A percentile compares a stretch with the other conserved stretches of the same genome.
These are phyloP conservation scores for Microvelia longipes DNA, from an alignment of 1,140 invertebrate genomes.

Conservation along the genomic window DNA sequence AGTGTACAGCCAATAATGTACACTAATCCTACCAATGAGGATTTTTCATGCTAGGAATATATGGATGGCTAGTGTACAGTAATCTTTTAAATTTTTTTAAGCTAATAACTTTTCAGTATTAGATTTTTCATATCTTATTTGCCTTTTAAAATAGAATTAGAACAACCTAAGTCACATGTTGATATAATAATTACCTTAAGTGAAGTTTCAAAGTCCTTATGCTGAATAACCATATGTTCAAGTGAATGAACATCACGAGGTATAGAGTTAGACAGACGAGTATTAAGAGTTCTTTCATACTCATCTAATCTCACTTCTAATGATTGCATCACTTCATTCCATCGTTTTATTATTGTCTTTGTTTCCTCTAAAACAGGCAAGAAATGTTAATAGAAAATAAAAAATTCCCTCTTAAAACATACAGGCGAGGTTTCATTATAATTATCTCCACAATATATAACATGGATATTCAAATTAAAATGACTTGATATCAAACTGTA, in stretches of 20 bases:
- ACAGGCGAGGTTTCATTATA: too few relatives aligned
- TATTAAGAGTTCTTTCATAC: constrained; percentile 65
- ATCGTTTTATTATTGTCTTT: constrained; percentile 63
- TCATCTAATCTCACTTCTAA: constrained; percentile 68
- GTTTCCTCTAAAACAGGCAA: constrained; percentile 54
- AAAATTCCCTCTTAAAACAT: not conserved
- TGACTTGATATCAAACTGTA: too few relatives aligned
- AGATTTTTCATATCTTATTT: too few relatives aligned
- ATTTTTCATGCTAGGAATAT: too few relatives aligned
- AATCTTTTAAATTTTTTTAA: too few relatives aligned
- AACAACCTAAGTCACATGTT: constrained; percentile 5
- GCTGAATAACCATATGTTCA: constrained; percentile 71
- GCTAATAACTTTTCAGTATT: too few relatives aligned
- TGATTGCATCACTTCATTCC: constrained; percentile 60
- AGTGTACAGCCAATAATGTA: not conserved
- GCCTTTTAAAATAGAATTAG: too few relatives aligned
- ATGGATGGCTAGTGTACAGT: too few relatives aligned
- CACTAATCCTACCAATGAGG: too few relatives aligned
- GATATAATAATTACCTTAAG: constrained; percentile 30
- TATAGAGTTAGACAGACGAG: constrained; percentile 59
- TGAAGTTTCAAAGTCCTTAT: constrained; percentile 70
- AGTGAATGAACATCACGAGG: constrained; percentile 71
- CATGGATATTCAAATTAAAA: too few relatives aligned
- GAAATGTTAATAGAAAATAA: constrained; percentile 7
- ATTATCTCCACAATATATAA: too few relatives aligned